Base-by-base conservation (phyloP, 2,888 invertebrate genomes). In the Zele albiditarsus region DNA sequence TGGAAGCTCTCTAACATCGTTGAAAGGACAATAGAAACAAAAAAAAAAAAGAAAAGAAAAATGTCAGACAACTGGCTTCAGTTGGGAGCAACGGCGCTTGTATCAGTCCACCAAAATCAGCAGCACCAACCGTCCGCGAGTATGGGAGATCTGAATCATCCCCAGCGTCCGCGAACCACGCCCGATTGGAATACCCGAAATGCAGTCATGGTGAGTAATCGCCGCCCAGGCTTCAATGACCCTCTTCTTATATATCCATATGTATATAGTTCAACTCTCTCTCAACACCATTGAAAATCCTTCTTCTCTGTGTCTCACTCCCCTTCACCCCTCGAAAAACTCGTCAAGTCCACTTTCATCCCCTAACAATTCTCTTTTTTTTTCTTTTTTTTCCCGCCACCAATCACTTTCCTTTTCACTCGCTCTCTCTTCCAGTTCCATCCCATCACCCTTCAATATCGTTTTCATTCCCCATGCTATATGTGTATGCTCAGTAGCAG, bases 151-250 rank as follows among this genome's bases (percentile, higher is more conserved):
- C 80, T 82, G 66, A 73, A 76, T 31, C 80, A 81, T 42, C 80
- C 81, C 83, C 82, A 79, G 78, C 82, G 82, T 79, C 79, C 82
- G 33, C 76, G 82, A 84, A 82, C 84, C 86, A 84, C 87, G 84
- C 86, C 86, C 83, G 85, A 79, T 73, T 87, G 85, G 86, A 77
- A 75, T 81, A 84, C 80, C 77, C 75, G 78, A 67, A 83, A 85
- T 80, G 84, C 80, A 82, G 82, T 79, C 79, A 82, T 82, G 81
- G 86, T 86, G 85, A 84, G 83, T 84, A 84, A 85, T 84, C 82
- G 80, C 68, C 71, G 60, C 68, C 72, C 72, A 60, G 25, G 33
- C 58, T 57, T 10, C 63, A 33, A 38, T 20, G 53, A 72, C 57
- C 66, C 57, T 65, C 70, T 72, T 72, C 73, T 71, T 72, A 68